Percentiles rank a stretch among this genome's conserved stretches.
Evolutionary conservation across 2,888 invertebrate genomes (phyloP).

Genomic region (Sphaerophoria rueppellii): DNA sequence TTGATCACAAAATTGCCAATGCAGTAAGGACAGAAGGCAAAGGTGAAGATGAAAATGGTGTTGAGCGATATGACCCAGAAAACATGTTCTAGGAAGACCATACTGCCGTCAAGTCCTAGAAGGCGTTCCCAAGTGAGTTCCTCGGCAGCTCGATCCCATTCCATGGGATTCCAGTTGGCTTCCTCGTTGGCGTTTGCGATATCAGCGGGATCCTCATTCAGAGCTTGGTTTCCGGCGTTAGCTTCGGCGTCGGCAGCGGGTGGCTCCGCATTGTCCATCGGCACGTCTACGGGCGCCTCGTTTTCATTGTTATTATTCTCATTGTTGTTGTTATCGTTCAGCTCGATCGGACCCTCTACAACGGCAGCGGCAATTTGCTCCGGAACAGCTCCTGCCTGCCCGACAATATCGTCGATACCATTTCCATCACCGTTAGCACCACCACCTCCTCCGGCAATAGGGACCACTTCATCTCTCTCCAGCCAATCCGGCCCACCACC

Average conservation of each 20-base stretch:
- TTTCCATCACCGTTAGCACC: conserved; percentile 80
- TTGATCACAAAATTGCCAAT: conserved; percentile 94
- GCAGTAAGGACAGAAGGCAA: conserved; percentile 98
- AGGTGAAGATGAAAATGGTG: conserved; percentile 97
- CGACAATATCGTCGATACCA: conserved; percentile 67
- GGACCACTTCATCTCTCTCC: conserved; percentile 85
- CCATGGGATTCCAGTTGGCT: conserved; percentile 98
- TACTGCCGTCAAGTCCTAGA: conserved; percentile 96
- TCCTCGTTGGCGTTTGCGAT: conserved; percentile 81
- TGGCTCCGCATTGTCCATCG: conserved; percentile 79
- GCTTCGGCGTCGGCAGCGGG: conserved; percentile 81
- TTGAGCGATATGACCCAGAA: conserved; percentile 99
- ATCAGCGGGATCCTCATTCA: conserved; percentile 82
- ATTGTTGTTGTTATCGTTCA: conserved; percentile 78
- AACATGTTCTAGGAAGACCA: conserved; percentile 98
- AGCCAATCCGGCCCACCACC: conserved; percentile 99
- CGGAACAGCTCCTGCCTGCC: conserved; percentile 66
- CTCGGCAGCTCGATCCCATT: conserved; percentile 98
- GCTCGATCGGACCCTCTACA: conserved; percentile 52
- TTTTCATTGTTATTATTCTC: conserved; percentile 82
- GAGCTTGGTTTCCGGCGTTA: conserved; percentile 79
- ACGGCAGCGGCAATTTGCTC: conserved; percentile 78
- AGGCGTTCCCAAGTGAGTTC: conserved; percentile 99
- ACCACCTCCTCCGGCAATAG: conserved; percentile 78
- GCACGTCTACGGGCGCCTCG: conserved; percentile 78